Evolutionary conservation across 2,113 vertebrate genomes (phyloP), one percentile per base, ranked within the genome.

Genomic region (Crocuta crocuta): DNA sequence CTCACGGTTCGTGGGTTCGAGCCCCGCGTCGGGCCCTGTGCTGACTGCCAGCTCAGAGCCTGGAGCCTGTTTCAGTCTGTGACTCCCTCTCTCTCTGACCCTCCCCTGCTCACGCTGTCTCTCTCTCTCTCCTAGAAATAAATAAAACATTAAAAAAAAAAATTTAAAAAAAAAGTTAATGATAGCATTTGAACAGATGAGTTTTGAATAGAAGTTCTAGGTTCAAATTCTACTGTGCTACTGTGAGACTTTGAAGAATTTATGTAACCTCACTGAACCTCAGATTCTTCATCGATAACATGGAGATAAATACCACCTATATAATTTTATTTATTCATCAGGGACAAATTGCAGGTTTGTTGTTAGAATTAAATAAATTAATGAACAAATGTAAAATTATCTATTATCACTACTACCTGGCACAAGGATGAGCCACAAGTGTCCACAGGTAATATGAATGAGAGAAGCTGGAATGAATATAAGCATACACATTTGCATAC

Each of bases 171-270:
- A 71, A 89, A 78, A 26, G 28, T n/a, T 78, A 90, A 89, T 11
- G 94, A 65, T 48, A 93, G 24, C 91, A 96, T 1, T 83, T 28
- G 21, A 91, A 95, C 79, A 94, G 31, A 89, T 13, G 21, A 80
- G 5, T n/a, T 92, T 39, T 94, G 43, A 94, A 7, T 90, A 93
- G 48, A 70, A 85, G 24, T 76, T 92, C 74, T 79, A 83, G 66
- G 65, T 85, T 94, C 74, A 96, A 94, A 95, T 88, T 94, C 74
- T 86, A 96, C 35, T 89, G 28, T 83, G 66, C 88, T 24, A 95
- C 3, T 76, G 58, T 43, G 12, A 95, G 33, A 93, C 71, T 61
- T 12, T 89, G 2, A 91, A 95, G 71, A 91, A 92, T 35, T 93
- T 45, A 85, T 31, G 71, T 78, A 93, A 73, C 13, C 19, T 97